Base-by-base conservation (phyloP, 2,888 invertebrate species). In the Phania funesta region DNA sequence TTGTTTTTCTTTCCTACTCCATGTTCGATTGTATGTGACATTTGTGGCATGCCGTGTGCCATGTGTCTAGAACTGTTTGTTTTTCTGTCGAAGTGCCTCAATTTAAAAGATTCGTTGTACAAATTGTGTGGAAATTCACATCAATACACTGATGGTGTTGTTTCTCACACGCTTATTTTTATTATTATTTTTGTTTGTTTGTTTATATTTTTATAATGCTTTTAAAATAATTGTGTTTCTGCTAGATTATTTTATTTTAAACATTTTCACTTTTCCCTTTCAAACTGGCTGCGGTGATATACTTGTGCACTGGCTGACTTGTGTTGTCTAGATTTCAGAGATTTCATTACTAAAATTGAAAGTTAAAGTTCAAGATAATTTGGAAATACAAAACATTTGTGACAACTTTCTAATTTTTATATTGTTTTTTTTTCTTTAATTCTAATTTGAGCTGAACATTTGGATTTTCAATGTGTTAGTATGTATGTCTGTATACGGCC, bases 81-180 rank as follows among this genome's bases (percentile, higher is more conserved):
- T 50, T 65, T 44, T 29, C 41, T 16, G 3, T 81, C 54, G 79
- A 88, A 89, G 87, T 87, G 86, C 87, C 87, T 88, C 87, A 88
- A 89, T 90, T 89, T 87, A 85, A 85, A 87, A 85, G 87, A 87
- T 89, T 87, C 82, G 83, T 83, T 81, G 83, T 84, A 85, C 85
- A 88, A 88, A 88, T 88, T 87, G 87, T 79, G 87, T 85, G 87
- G 85, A 89, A 87, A 86, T 86, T 87, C 58, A 86, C 52, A 48
- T 13, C 32, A 8, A 48, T 2, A 48, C 29, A 41, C 9, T 20
- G 44, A 6, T 8, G 11, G 9, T 60, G 9, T 3, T 11, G 54
- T 18, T 48, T 54, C 50, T 20, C 18, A 7, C 58, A 64, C 41
- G 35, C 18, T 32, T 4, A 11, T 26, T 4, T 9, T 6, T 3